Base-by-base conservation (phyloP, 2,113 vertebrate species). In the Tachysurus fulvidraco region DNA sequence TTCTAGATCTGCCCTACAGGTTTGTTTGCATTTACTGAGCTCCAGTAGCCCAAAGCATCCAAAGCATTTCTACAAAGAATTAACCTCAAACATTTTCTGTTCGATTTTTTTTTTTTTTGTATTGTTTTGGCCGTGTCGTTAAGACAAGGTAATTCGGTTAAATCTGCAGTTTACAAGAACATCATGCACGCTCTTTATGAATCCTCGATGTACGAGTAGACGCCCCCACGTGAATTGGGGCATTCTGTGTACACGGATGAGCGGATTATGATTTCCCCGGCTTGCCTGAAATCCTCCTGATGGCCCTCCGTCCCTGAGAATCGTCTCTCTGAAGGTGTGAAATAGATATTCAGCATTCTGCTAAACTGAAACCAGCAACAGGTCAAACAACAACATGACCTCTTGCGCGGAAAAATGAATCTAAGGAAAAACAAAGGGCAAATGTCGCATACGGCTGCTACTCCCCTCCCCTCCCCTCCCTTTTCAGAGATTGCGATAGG, bases 61-160 rank as follows among this genome's bases (percentile, higher is more conserved):
- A 52, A n/a, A 46, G 44, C 73, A 30, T 78, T 21, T 9, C 16
- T 30, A 50, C 13, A 55, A 78, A 57, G 54, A 57, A 57, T 12
- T 4, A 62, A 71, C 85, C 19, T 55, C 30, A 16, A 25, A 81
- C 84, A 69, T 59, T 65, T 59, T 46, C 83, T 23, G 57, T 85
- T n/a, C n/a, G n/a, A n/a, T n/a, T n/a, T 52, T 50, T 25, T 67
- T 59, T 78, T 55, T 36, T 36, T 52, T 50, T 25, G 55, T 59
- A 67, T 55, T 84, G 36, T 60, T 82, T 54, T 52, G 79, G 81
- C 55, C 60, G 85, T 88, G 83, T 78, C 86, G 82, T 67, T 87
- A 81, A 79, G 57, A 46, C 83, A 87, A 88, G 74, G 76, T 84
- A 87, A 86, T 90, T 86, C 64, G 46, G 84, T 84, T 90, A 84